Percentiles rank a stretch among this genome's conserved stretches.
phyloP scores from a whole-genome alignment of 2,888 invertebrate genomes.

The Dendrolimus pini region DNA sequence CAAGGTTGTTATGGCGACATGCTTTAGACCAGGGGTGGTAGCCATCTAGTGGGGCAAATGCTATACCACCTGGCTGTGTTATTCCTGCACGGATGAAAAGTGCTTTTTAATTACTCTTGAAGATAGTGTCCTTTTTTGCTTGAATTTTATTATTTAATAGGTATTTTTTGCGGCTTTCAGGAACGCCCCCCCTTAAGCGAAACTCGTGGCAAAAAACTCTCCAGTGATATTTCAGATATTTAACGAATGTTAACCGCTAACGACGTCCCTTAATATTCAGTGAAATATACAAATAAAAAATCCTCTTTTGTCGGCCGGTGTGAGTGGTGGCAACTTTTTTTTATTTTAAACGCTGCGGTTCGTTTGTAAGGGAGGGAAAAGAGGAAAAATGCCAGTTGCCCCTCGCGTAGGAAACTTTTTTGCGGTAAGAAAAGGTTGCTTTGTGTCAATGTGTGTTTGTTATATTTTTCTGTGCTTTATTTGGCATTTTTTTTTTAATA shows the following conservation, averaged over 20 bases:
- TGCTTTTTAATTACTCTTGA: too few species aligned
- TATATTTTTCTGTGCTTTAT: not conserved
- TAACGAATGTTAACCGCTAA: not conserved
- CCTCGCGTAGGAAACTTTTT: conserved; percentile 63
- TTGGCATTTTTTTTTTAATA: too few species aligned
- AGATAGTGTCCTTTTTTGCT: too few species aligned
- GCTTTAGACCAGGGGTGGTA: too few species aligned
- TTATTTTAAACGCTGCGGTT: conserved; percentile 60
- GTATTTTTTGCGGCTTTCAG: too few species aligned
- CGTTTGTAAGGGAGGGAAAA: conserved; percentile 58
- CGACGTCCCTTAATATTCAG: not conserved
- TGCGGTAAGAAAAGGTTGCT: conserved; percentile 73
- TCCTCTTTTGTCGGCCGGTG: conserved; percentile 55
- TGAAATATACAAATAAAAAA: conserved; percentile 48
- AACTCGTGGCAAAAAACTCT: not conserved
- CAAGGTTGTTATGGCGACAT: too few species aligned
- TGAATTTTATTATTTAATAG: too few species aligned
- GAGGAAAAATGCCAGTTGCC: conserved; percentile 59
- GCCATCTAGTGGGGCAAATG: too few species aligned
- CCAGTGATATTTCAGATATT: not conserved
- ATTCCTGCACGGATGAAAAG: too few species aligned
- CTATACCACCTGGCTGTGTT: too few species aligned
- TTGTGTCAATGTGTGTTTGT: conserved; percentile 27
- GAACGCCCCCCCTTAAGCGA: not conserved
- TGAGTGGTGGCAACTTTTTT: conserved; percentile 59